Conservation (phyloP, 2,888 invertebrate genomes). For the Caenorhabditis panamensis region DNA sequence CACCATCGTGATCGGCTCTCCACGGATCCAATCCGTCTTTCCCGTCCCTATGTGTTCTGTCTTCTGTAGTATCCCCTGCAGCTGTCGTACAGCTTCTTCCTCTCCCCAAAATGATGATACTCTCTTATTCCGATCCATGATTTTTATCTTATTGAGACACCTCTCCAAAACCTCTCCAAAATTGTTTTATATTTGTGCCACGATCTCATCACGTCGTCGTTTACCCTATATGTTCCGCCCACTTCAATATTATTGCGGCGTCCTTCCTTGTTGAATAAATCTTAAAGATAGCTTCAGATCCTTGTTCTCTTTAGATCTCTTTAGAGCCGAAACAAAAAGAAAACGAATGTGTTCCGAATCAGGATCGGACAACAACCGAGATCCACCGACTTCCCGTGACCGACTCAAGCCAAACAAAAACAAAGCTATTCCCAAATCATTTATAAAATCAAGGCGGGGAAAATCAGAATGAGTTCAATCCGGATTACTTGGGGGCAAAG, state of each 20-base stretch:
- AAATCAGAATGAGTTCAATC: not conserved
- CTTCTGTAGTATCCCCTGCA: too few relatives aligned
- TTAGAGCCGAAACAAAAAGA: too few relatives aligned
- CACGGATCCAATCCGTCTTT: constrained; percentile 11
- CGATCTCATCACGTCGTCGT: constrained; percentile 45
- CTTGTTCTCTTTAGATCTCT: too few relatives aligned
- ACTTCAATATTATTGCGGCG: not conserved
- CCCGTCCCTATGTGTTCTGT: not conserved
- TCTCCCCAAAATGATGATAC: constrained; percentile 11
- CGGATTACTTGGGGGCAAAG: constrained; percentile 69
- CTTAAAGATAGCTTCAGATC: not conserved
- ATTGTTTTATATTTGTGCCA: constrained; percentile 54
- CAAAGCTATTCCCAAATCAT: too few relatives aligned
- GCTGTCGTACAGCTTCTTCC: constrained; percentile 8
- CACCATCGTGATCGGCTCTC: not conserved
- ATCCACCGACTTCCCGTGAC: too few relatives aligned
- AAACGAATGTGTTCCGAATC: too few relatives aligned
- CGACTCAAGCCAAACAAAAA: too few relatives aligned
- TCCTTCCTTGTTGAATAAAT: constrained; percentile 3
- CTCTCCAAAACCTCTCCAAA: not conserved
- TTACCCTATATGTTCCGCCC: not conserved
- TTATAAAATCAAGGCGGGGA: too few relatives aligned
- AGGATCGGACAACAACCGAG: too few relatives aligned
- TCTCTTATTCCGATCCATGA: constrained; percentile 28
- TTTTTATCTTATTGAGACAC: constrained; percentile 9